A percentile compares a stretch with the other conserved stretches of the same genome.
phyloP scores from a whole-genome alignment of 2,888 invertebrate species.

The Silvanus unidentatus region DNA sequence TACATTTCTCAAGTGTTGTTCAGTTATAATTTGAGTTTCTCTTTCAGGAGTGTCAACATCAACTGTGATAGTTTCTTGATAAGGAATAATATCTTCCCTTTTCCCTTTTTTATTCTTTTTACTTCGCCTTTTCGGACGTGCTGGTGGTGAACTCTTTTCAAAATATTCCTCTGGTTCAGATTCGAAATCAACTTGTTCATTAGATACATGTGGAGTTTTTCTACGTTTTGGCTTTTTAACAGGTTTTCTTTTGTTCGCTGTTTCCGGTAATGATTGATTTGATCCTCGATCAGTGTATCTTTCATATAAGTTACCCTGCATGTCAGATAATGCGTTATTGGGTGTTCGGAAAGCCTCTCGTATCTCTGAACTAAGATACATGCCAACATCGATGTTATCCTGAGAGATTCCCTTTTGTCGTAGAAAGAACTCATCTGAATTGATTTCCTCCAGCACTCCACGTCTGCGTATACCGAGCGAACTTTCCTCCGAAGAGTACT shows the following conservation, averaged over 20 bases:
- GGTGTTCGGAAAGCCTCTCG: constrained; percentile 69
- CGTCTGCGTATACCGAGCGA: constrained; percentile 51
- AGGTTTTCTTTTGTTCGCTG: constrained; percentile 50
- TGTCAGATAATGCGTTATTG: constrained; percentile 58
- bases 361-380: constrained; percentile 72
- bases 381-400: constrained; percentile 73
- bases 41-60: constrained; percentile 14
- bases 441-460: constrained; percentile 76
- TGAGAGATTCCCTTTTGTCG: constrained; percentile 76
- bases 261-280: constrained; percentile 43
- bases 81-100: constrained; percentile 42
- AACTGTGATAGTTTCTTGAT: constrained; percentile 37
- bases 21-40: neutral
- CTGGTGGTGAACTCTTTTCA: constrained; percentile 38
- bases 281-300: constrained; percentile 28
- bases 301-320: constrained; percentile 39
- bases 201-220: constrained; percentile 44
- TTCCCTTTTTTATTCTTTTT: constrained; percentile 34
- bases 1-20: constrained; percentile 19
- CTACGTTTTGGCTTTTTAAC: constrained; percentile 44
- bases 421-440: constrained; percentile 82
- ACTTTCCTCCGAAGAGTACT: constrained; percentile 57
- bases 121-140: constrained; percentile 54
- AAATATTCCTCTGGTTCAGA: constrained; percentile 32
- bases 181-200: constrained; percentile 37